A percentile compares a stretch with the other conserved stretches of the same genome.
These are phyloP conservation scores for Leguminivora glycinivorella DNA, from an alignment of 1,140 invertebrate genomes.

Conservation along the genomic window DNA sequence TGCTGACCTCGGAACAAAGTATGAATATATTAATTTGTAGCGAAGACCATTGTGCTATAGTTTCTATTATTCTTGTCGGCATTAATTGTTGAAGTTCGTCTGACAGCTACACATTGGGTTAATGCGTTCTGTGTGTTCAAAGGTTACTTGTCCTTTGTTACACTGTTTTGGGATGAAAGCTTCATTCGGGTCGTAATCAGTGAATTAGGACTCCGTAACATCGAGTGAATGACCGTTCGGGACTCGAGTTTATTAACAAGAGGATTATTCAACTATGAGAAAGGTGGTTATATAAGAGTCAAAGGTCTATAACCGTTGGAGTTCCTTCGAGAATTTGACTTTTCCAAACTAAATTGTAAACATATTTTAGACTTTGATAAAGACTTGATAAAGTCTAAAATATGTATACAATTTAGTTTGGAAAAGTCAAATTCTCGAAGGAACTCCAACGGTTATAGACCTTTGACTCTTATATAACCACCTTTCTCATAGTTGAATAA, in stretches of 20 bases:
- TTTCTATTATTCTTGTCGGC: constrained; percentile 62
- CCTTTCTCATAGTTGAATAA: constrained; percentile 16
- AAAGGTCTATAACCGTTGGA: not conserved
- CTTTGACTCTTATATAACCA: constrained; percentile 12
- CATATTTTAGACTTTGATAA: not conserved
- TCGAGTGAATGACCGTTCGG: constrained; percentile 36
- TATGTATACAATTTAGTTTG: not conserved
- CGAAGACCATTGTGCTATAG: constrained; percentile 59
- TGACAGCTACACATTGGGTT: constrained; percentile 62
- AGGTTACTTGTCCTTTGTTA: constrained; percentile 59
- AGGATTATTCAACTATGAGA: constrained; percentile 19
- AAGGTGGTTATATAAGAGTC: constrained; percentile 6
- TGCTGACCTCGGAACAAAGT: constrained; percentile 53
- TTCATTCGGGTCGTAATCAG: constrained; percentile 33
- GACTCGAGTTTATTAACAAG: constrained; percentile 19
- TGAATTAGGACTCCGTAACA: constrained; percentile 33
- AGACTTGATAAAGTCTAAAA: not conserved
- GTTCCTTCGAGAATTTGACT: not conserved
- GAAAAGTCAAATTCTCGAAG: not conserved
- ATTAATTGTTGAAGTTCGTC: constrained; percentile 66
- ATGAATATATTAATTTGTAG: constrained; percentile 74
- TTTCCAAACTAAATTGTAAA: not conserved
- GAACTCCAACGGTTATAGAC: not conserved
- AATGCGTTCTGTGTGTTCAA: constrained; percentile 58
- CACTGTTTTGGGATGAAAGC: constrained; percentile 60